Evolutionary conservation across 2,797 vertebrate species (phyloP), one percentile per base, ranked within the genome.

Genomic region (Danio kyathit): DNA sequence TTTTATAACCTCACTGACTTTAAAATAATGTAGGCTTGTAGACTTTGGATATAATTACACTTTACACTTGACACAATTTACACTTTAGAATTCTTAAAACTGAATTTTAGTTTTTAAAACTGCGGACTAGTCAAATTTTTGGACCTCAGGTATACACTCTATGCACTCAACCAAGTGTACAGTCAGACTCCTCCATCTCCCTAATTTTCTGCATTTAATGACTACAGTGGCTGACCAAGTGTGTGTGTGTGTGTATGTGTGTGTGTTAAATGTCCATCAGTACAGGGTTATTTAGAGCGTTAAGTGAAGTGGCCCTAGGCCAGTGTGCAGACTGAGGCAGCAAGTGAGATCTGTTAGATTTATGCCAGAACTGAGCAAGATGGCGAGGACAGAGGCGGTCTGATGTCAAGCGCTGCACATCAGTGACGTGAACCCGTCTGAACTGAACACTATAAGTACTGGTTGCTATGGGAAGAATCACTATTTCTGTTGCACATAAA

Each of bases 211-310:
- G 40, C 49, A 49, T 17, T 64, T 49, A 66, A 82, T 64, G 43
- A 41, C 66, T 51, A 8, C 74, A 72, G 44, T 54, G 63, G 54
- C 49, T 2, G 16, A 57, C 75, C 81, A 79, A 29, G 29, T 29
- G 29, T 29, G 29, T 29, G 29, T 29, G 46, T 64, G 6, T 51
- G 16, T 7, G 29, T 29, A 29, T 29, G 29, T 29, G 29, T 29
- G 38, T 83, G 73, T 49, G 57, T 71, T 40, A 60, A 52, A 38
- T 57, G 44, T 73, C 56, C 67, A 77, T 84, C 69, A 79, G 64
- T 13, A 1, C 59, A 41, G 79, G 82, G 92, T 89, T 91, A 88
- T 92, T 87, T 93, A 86, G 93, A 93, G 91, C 91, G 81, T 91
- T 89, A 92, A 89, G 89, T 83, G 87, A 91, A 90, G 89, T 87